phyloP scores from a whole-genome alignment of 92 coral and sea anemone species.

The Ricordea florida region DNA sequence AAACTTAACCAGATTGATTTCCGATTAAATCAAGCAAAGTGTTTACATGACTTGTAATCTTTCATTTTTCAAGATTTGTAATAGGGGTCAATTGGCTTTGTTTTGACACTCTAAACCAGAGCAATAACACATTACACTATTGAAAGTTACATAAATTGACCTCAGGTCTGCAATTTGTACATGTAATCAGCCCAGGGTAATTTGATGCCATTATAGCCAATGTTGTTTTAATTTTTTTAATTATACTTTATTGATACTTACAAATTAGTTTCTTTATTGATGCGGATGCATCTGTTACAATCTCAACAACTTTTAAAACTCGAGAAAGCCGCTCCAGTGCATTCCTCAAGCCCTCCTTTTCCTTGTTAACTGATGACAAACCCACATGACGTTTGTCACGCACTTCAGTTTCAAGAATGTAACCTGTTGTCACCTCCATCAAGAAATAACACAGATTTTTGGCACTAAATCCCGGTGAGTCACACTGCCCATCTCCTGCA shows the following conservation, averaged over 20 bases:
- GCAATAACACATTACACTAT: too few relatives aligned
- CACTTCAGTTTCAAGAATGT: conserved; percentile 38
- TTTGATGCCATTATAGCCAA: not conserved
- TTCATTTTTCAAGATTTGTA: too few relatives aligned
- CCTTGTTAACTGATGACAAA: conserved; percentile 25
- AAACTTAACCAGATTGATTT: too few relatives aligned
- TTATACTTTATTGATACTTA: not conserved
- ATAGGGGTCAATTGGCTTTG: too few relatives aligned
- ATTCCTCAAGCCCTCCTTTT: conserved; percentile 27
- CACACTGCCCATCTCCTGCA: conserved; percentile 51
- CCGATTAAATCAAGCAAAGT: too few relatives aligned
- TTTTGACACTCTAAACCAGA: too few relatives aligned
- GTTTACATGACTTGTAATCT: too few relatives aligned
- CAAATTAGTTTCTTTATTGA: conserved; percentile 33
- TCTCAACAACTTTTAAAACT: conserved; percentile 36
- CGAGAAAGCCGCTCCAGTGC: not conserved
- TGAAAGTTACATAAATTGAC: too few relatives aligned
- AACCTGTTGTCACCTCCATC: conserved; percentile 24
- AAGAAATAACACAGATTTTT: conserved; percentile 34
- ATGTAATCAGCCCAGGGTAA: not conserved
- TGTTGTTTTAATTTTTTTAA: not conserved
- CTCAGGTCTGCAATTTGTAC: too few relatives aligned
- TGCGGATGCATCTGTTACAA: conserved; percentile 47
- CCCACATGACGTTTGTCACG: conserved; percentile 45
- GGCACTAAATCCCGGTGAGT: conserved; percentile 43